These are phyloP conservation scores for Oasisia sp. DNA, from an alignment of 2,888 invertebrate genomes.

Conservation along the genomic window DNA sequence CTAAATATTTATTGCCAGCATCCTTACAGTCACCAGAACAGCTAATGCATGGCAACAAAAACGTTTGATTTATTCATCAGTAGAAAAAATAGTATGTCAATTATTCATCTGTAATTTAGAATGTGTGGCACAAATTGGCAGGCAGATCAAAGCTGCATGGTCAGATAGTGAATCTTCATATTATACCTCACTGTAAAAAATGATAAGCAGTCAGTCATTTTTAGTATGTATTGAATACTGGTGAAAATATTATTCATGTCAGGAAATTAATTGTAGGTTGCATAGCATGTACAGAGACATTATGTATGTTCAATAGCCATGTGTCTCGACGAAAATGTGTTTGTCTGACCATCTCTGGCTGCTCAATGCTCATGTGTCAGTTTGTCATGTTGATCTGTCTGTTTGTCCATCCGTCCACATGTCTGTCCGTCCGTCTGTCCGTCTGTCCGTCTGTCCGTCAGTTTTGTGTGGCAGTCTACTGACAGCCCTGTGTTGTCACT, in stretches of 20 bases:
- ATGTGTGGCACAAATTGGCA: not conserved
- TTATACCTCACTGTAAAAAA: not conserved
- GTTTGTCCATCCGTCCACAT: not conserved
- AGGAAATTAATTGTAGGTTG: not conserved
- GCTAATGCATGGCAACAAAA: not conserved
- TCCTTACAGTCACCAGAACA: not conserved
- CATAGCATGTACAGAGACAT: not conserved
- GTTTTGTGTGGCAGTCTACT: not conserved
- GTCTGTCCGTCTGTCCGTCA: not conserved
- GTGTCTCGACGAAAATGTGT: not conserved
- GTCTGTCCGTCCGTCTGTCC: not conserved
- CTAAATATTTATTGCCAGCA: not conserved
- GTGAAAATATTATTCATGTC: not conserved
- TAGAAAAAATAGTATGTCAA: not conserved
- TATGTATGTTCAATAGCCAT: not conserved
- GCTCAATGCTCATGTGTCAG: not conserved
- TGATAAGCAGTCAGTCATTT: not conserved
- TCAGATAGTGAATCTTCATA: not conserved
- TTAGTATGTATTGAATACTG: not conserved
- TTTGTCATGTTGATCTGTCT: not conserved
- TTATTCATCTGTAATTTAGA: not conserved
- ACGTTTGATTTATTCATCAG: not conserved
- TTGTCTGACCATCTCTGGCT: not conserved
- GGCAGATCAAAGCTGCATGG: not conserved
- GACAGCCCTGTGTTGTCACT: not conserved